Base-by-base conservation (phyloP, 2,113 vertebrate genomes). In the Stigmatopora nigra region DNA sequence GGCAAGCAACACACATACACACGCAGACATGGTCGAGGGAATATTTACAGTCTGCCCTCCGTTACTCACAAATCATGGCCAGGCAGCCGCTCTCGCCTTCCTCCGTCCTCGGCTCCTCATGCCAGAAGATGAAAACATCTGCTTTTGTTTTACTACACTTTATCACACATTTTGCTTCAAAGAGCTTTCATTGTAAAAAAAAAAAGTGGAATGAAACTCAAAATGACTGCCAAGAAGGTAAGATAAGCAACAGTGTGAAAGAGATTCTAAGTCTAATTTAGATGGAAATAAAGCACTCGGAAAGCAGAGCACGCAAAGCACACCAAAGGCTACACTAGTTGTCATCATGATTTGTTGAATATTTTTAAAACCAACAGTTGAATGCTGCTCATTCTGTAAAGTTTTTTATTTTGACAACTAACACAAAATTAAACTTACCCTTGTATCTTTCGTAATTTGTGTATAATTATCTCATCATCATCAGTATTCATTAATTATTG, bases 41-140 rank as follows among this genome's bases (percentile, higher is more conserved):
- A 87, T 81, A 76, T 87, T 86, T 84, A 82, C 77, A 70, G 76
- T 84, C 73, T 84, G 68, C 71, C 75, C 77, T 78, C 76, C 71
- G 76, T 87, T 75, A 75, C 80, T 86, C 82, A 81, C 82, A 72
- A 76, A 80, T 82, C 82, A 80, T 55, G 74, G 75, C 59, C 64
- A 77, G 73, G 67, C 69, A 69, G 69, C 72, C 77, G 73, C 79
- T 73, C 73, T 73, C 80, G 75, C 63, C 66, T 68, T 75, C 71
- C 75, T 70, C 67, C 67, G 70, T 78, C 69, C 68, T 78, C 67
- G 35, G 69, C 65, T 69, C 59, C 64, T 9, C 31, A 44, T 67
- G 64, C 49, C 53, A 22, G 63, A 82, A 71, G 81, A 86, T 80
- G 72, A 85, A 82, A 88, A 84, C 79, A 75, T 75, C 78, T 74